A percentile compares a stretch with the other conserved stretches of the same genome.
These are phyloP conservation scores for Cryptotermes secundus DNA, from an alignment of 1,140 invertebrate genomes.

Conservation along the genomic window DNA sequence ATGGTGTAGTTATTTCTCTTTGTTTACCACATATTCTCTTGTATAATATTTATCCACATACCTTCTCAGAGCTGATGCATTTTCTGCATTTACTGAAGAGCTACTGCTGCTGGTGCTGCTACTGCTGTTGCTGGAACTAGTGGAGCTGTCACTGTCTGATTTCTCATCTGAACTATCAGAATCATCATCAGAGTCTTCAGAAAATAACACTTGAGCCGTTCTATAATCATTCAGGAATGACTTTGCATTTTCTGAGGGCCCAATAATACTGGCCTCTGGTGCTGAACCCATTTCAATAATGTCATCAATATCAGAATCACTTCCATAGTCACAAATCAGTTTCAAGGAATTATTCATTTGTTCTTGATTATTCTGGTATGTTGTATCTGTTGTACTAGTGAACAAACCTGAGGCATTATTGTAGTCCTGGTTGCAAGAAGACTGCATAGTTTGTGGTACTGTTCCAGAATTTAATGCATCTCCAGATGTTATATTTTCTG, in stretches of 20 bases:
- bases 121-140: not conserved
- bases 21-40: no score
- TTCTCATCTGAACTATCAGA: constrained; percentile 30
- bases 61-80: not conserved
- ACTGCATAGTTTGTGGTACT: not conserved
- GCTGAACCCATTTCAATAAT: not conserved
- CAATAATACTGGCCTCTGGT: not conserved
- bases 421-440: not conserved
- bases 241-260: not conserved
- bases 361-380: not conserved
- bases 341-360: constrained; percentile 24
- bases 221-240: not conserved
- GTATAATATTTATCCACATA: not conserved
- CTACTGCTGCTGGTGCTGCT: not conserved
- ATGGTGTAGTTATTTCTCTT: no score
- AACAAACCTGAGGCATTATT: not conserved
- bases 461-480: not conserved
- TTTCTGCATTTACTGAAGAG: not conserved
- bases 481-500: not conserved
- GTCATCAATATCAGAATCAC: constrained; percentile 24
- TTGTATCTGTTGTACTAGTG: not conserved
- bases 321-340: constrained; percentile 26
- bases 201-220: not conserved
- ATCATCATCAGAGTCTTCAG: constrained; percentile 16
- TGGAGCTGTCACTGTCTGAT: not conserved